These are phyloP conservation scores for Sardina pilchardus DNA, from an alignment of 2,113 vertebrate species.

Conservation along the genomic window DNA sequence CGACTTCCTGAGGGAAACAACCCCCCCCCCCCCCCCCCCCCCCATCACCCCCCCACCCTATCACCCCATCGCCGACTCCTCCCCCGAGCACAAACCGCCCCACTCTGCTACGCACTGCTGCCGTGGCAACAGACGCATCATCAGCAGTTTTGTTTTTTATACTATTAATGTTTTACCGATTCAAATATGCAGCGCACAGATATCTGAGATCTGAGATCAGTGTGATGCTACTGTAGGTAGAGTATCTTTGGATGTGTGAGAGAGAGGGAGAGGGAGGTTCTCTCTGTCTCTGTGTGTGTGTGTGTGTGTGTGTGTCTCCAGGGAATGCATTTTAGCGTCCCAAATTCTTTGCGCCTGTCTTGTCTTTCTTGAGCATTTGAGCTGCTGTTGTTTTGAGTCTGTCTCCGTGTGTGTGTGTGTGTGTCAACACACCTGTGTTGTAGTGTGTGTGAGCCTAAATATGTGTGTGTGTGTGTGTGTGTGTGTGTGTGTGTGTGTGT, in stretches of 20 bases:
- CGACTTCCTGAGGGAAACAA: not conserved
- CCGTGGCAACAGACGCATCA: slow-evolving; percentile 8
- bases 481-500: too few species aligned
- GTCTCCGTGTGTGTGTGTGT: too few species aligned
- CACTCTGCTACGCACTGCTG: not conserved
- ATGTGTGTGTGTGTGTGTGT: not conserved
- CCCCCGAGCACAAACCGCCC: not conserved
- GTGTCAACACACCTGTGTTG: too few species aligned
- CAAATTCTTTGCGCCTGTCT: too few species aligned
- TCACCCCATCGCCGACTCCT: not conserved
- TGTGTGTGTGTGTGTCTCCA: not conserved
- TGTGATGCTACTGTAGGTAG: not conserved
- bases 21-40: not conserved
- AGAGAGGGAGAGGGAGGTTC: too few species aligned
- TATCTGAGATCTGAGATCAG: not conserved
- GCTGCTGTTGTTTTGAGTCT: too few species aligned
- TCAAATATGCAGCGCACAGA: not conserved
- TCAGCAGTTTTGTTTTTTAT: not conserved
- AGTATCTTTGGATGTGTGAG: not conserved
- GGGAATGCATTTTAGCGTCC: too few species aligned
- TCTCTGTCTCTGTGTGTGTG: not conserved
- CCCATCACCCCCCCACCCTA: not conserved
- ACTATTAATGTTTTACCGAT: not conserved
- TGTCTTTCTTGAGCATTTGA: too few species aligned
- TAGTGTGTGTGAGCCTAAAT: too few species aligned